A percentile compares a stretch with the other conserved stretches of the same genome.
Evolutionary conservation across 2,888 invertebrate genomes (phyloP).

Genomic region (Philhelius pedissequus): DNA sequence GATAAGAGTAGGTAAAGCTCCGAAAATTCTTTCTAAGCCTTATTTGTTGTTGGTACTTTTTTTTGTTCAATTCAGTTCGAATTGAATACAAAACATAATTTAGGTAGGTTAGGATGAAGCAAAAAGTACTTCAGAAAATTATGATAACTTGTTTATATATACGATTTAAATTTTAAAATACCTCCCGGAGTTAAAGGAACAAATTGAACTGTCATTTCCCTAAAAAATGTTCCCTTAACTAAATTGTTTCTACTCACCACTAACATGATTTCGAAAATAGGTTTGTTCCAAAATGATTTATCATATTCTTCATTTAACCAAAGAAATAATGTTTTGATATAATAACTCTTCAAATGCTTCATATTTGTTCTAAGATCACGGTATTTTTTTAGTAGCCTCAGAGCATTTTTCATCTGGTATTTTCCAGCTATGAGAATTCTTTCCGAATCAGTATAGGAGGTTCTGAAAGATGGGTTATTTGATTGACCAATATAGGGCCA

Average conservation of each 20-base stretch:
- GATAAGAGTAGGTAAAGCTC: too few relatives aligned
- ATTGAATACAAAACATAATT: too few relatives aligned
- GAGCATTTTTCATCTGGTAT: neutral
- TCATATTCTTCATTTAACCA: neutral
- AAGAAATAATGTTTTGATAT: conserved; percentile 36
- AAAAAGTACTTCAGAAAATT: too few relatives aligned
- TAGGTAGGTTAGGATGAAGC: too few relatives aligned
- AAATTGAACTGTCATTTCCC: too few relatives aligned
- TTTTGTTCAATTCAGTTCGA: too few relatives aligned
- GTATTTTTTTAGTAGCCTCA: conserved; percentile 23
- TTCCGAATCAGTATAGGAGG: conserved; percentile 9
- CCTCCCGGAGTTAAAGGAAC: too few relatives aligned
- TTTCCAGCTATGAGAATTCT: neutral
- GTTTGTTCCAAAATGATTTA: neutral
- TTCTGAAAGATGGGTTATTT: conserved; percentile 12
- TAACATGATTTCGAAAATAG: neutral
- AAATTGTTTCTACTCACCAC: neutral
- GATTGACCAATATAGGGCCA: neutral
- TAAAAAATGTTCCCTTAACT: neutral
- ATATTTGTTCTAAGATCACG: neutral
- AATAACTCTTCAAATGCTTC: conserved; percentile 23
- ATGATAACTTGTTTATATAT: too few relatives aligned
- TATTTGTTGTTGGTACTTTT: too few relatives aligned
- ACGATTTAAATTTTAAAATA: too few relatives aligned
- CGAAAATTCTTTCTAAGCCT: too few relatives aligned